phyloP scores from a whole-genome alignment of 2,888 invertebrate species.

The Platycheirus albimanus region DNA sequence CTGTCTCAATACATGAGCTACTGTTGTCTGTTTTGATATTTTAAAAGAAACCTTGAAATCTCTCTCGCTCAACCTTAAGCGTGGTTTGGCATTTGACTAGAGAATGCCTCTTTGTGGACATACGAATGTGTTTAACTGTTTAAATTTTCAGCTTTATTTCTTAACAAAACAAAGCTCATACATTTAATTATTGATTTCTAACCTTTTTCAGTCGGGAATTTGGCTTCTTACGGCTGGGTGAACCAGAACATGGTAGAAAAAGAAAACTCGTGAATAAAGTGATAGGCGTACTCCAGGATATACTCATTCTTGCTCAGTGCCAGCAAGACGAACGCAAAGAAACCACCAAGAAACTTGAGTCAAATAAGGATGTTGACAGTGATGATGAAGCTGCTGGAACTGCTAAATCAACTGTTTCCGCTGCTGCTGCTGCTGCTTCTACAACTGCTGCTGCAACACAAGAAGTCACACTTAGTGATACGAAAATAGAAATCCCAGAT shows the following conservation, averaged over 20 bases:
- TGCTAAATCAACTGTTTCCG: constrained; percentile 75
- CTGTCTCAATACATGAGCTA: too few relatives aligned
- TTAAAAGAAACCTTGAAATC: too few relatives aligned
- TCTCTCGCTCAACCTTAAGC: too few relatives aligned
- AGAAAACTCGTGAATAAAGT: constrained; percentile 92
- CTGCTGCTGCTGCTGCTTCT: constrained; percentile 80
- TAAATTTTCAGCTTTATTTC: too few relatives aligned
- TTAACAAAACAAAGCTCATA: too few relatives aligned
- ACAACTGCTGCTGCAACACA: constrained; percentile 78
- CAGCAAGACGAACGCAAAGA: constrained; percentile 82
- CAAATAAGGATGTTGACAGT: constrained; percentile 79
- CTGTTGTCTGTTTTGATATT: too few relatives aligned
- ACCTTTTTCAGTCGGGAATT: constrained; percentile 90
- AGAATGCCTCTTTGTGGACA: too few relatives aligned
- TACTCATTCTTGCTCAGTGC: constrained; percentile 90
- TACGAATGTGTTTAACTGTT: too few relatives aligned
- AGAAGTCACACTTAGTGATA: constrained; percentile 75
- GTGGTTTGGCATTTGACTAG: too few relatives aligned
- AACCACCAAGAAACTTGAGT: constrained; percentile 48
- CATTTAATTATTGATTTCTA: constrained; percentile 20
- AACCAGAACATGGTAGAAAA: constrained; percentile 91
- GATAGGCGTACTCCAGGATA: constrained; percentile 92
- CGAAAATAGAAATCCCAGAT: constrained; percentile 58
- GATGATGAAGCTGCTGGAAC: constrained; percentile 75
- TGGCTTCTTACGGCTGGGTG: constrained; percentile 93